Percentiles rank a stretch among this genome's conserved stretches.
Conservation (phyloP, 2,888 invertebrate genomes). For the Diloba caeruleocephala region DNA sequence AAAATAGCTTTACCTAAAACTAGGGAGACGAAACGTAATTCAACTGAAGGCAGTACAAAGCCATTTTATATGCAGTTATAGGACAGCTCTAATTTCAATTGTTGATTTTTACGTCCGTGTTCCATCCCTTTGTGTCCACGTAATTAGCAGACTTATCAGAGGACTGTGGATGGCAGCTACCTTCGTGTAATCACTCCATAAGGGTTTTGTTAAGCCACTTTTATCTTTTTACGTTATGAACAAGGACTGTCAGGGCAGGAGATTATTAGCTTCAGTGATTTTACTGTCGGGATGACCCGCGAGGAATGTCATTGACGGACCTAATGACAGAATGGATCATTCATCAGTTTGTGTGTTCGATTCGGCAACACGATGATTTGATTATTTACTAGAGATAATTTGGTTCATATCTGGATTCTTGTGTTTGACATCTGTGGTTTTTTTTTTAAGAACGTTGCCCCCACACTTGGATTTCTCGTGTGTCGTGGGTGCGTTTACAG, state of each 20-base stretch:
- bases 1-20: not conserved
- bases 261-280: slow-evolving; percentile 4
- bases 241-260: not conserved
- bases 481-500: too few relatives aligned
- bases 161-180: slow-evolving; percentile 39
- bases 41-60: slow-evolving; percentile 2
- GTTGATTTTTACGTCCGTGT: slow-evolving; percentile 13
- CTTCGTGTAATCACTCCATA: slow-evolving; percentile 33
- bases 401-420: too few relatives aligned
- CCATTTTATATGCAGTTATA: slow-evolving; percentile 9
- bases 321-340: too few relatives aligned
- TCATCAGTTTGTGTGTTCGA: too few relatives aligned
- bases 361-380: too few relatives aligned
- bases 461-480: too few relatives aligned
- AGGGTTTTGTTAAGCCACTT: slow-evolving; percentile 30
- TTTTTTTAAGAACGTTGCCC: too few relatives aligned
- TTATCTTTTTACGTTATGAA: slow-evolving; percentile 29
- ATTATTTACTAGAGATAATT: too few relatives aligned
- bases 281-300: slow-evolving; percentile 6
- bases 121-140: slow-evolving; percentile 25
- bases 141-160: slow-evolving; percentile 53
- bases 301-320: too few relatives aligned
- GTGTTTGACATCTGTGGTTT: too few relatives aligned
- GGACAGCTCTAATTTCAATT: not conserved
- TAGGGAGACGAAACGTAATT: slow-evolving; percentile 1